Evolutionary conservation across 1,140 invertebrate species (phyloP).

Genomic region (Hylaeus volcanicus): DNA sequence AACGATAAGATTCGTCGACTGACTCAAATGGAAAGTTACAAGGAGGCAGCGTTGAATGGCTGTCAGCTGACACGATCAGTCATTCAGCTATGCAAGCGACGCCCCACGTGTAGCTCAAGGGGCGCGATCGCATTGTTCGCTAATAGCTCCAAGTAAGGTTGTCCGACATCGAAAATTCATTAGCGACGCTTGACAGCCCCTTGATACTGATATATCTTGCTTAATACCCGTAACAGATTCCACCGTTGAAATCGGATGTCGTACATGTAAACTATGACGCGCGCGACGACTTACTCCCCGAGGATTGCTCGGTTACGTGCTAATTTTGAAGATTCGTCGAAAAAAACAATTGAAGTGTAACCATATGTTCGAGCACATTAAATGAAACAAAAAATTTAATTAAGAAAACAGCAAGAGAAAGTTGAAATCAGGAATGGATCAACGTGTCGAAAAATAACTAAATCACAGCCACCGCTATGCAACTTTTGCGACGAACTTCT

Average conservation of each 20-base stretch:
- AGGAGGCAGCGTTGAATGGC: conserved; percentile 13
- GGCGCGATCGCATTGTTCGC: conserved; percentile 34
- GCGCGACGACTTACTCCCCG: background rate
- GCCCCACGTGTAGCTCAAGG: conserved; percentile 33
- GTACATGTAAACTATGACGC: background rate
- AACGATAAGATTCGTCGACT: conserved; percentile 10
- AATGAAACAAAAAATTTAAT: too few relatives aligned
- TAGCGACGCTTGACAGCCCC: conserved; percentile 25
- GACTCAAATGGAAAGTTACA: conserved; percentile 32
- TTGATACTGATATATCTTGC: conserved; percentile 34
- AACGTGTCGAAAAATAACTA: too few relatives aligned
- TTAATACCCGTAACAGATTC: conserved; percentile 35
- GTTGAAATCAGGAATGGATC: too few relatives aligned
- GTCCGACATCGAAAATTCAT: conserved; percentile 46
- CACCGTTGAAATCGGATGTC: conserved; percentile 22
- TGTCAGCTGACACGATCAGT: conserved; percentile 33
- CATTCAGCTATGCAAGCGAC: conserved; percentile 10
- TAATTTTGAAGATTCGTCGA: background rate
- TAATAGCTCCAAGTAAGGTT: conserved; percentile 44
- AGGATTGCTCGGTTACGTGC: background rate
- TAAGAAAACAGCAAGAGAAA: too few relatives aligned
- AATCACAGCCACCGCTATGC: too few relatives aligned
- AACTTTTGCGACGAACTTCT: too few relatives aligned
- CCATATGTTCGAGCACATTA: too few relatives aligned
- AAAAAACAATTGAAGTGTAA: too few relatives aligned